Evolutionary conservation across 2,113 vertebrate genomes (phyloP).

Genomic region (Halichoerus grypus): DNA sequence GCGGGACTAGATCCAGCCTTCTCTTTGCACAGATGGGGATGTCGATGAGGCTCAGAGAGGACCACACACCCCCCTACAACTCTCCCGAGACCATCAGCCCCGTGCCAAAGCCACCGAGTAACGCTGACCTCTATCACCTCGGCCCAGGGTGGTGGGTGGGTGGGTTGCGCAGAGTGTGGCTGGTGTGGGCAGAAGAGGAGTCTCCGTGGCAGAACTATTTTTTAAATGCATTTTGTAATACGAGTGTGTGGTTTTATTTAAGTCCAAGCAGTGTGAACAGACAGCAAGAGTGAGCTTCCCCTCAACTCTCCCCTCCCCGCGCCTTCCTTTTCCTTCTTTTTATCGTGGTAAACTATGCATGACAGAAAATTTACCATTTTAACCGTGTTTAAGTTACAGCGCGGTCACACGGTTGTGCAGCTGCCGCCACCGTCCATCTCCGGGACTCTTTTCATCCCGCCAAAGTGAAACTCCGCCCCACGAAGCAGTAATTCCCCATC

Average conservation of each 20-base stretch:
- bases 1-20: neutral
- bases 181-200: accelerated
- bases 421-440: accelerated
- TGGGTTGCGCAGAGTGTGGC: accelerated
- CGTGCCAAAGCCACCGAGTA: neutral
- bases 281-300: neutral
- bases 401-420: accelerated
- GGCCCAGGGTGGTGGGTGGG: neutral
- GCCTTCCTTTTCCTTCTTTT: neutral
- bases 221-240: neutral
- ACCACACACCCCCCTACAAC: neutral
- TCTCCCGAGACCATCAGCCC: no score
- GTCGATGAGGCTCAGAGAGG: neutral
- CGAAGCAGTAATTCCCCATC: accelerated
- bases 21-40: neutral
- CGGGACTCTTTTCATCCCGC: neutral
- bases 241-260: neutral
- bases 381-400: neutral
- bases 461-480: neutral
- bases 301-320: accelerated
- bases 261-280: neutral
- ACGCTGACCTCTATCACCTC: neutral
- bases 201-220: neutral
- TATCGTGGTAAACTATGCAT: neutral
- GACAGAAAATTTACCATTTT: neutral